Percentiles rank a stretch among this genome's conserved stretches.
Conservation (phyloP, 2,888 invertebrate genomes). For the Plagodis pulveraria region DNA sequence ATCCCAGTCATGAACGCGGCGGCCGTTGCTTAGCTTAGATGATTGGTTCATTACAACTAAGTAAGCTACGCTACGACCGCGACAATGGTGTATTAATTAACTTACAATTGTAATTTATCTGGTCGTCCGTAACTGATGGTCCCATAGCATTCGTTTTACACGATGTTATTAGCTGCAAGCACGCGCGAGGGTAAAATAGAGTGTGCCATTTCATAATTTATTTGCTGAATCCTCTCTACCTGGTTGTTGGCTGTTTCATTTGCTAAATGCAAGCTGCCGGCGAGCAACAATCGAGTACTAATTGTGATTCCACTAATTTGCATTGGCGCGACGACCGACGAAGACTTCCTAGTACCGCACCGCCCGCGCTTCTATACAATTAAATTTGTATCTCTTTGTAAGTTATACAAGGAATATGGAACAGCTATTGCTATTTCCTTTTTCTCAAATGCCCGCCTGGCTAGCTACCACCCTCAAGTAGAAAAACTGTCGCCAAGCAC, state of each 20-base stretch:
- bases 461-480: no score
- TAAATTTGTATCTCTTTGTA: no score
- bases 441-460: no score
- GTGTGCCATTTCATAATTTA: conserved; percentile 61
- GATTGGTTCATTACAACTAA: no score
- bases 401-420: no score
- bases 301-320: conserved; percentile 80
- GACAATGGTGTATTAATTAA: no score
- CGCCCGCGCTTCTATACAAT: conserved; percentile 41
- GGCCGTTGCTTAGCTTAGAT: no score
- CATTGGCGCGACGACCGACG: conserved; percentile 59
- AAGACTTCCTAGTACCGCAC: conserved; percentile 44
- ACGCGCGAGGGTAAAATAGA: conserved; percentile 46
- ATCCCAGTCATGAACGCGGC: no score
- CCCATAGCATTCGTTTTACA: conserved; percentile 33
- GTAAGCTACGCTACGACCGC: no score
- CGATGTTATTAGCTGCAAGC: conserved; percentile 39
- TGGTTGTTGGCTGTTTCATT: conserved; percentile 70
- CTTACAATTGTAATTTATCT: no score
- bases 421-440: no score
- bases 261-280: conserved; percentile 68
- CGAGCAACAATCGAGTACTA: conserved; percentile 73
- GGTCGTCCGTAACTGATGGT: not conserved
- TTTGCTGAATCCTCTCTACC: conserved; percentile 64
- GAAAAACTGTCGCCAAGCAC: no score